Evolutionary conservation across 2,888 invertebrate species (phyloP), one percentile per base, ranked within the genome.

Genomic region (Tetragonula carbonaria): DNA sequence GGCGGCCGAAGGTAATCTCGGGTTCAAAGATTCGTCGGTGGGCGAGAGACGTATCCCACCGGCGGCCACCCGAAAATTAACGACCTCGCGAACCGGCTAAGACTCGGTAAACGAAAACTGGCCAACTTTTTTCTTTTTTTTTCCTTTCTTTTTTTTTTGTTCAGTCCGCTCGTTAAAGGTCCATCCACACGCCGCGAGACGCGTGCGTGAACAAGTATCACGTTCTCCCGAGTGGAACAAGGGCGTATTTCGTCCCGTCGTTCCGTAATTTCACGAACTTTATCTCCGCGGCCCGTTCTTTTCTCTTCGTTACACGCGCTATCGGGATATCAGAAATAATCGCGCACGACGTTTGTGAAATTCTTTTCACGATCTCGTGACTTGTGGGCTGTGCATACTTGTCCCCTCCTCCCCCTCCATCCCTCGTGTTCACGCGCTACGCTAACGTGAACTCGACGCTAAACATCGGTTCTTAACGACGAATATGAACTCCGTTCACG

Each of bases 61-160:
- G 84, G 86, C 85, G 88, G 86, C 88, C 87, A 82, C 86, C 88
- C 90, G 92, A 92, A 89, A 92, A 92, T 92, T 91, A 92, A 92
- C 92, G 91, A 92, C 87, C 86, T 90, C 88, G 90, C 89, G 87
- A 89, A 92, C 87, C 89, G 87, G 83, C 88, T 86, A 87, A 86
- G 91, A 91, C 88, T 91, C 84, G 83, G 91, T 91, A 90, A 92
- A 92, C 90, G 88, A 90, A 88, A 90, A 90, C 89, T 88, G 88
- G 78, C 89, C 86, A 88, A 89, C 90, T 90, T 90, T 85, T 89
- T 59, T 86, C 8, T 5, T 8, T 38, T 38, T 38, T 38, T 38
- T 38, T 38, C 38, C 38, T 38, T 38, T 8, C 38, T 38, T 28
- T 28, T 28, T 28, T 38, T 38, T 38, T 38, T 38, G 38, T 38